These are phyloP conservation scores for Liasis olivaceus DNA, from an alignment of 2,797 vertebrate genomes.

Conservation along the genomic window DNA sequence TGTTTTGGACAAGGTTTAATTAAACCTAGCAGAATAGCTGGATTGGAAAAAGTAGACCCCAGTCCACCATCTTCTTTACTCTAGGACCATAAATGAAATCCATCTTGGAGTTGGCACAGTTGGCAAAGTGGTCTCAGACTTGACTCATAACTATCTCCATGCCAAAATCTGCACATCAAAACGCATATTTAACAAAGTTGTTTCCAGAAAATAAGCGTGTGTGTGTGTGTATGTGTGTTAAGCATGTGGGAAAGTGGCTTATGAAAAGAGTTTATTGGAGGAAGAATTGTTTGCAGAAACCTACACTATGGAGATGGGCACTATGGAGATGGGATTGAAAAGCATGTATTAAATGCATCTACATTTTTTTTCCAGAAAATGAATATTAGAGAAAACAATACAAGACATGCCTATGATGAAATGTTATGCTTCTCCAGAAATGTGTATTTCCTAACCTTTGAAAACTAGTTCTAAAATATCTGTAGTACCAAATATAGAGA, in stretches of 20 bases:
- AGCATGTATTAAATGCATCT: background rate
- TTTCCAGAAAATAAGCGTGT: too few species aligned
- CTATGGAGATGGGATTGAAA: background rate
- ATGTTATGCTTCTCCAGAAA: background rate
- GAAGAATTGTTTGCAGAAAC: background rate
- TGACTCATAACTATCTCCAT: background rate
- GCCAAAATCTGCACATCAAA: background rate
- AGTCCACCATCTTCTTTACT: too few species aligned
- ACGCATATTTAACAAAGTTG: too few species aligned
- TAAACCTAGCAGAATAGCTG: too few species aligned
- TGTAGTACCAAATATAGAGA: background rate
- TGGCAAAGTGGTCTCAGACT: background rate
- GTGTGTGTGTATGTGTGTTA: too few species aligned
- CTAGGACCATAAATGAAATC: too few species aligned
- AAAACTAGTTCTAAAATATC: background rate
- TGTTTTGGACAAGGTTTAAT: too few species aligned
- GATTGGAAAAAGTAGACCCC: too few species aligned
- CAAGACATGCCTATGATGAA: background rate
- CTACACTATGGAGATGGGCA: background rate
- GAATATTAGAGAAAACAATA: background rate
- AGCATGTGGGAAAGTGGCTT: background rate
- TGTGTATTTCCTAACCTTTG: background rate
- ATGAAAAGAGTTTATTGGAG: background rate
- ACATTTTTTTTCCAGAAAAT: background rate
- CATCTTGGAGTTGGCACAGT: too few species aligned